A percentile compares a stretch with the other conserved stretches of the same genome.
Evolutionary conservation across 2,113 vertebrate genomes (phyloP).

Genomic region (Calcarius ornatus): DNA sequence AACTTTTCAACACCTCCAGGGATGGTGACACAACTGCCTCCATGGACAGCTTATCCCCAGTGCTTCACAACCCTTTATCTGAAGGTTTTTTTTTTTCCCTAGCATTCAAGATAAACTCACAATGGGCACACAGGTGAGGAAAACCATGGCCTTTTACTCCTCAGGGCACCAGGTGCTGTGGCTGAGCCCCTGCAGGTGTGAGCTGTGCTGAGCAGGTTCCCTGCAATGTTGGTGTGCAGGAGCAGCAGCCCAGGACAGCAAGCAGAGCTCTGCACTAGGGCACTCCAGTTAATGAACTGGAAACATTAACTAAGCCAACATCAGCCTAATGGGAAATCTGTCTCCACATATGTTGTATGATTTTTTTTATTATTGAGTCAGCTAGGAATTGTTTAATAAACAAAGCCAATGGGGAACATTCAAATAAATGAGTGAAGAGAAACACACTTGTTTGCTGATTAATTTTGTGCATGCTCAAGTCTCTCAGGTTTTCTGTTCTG

Average conservation of each 20-base stretch:
- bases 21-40: background rate
- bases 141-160: background rate
- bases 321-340: conserved; percentile 1
- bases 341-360: background rate
- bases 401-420: conserved; percentile 2
- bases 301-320: background rate
- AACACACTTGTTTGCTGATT: background rate
- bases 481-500: background rate
- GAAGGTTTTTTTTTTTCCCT: background rate
- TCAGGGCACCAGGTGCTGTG: background rate
- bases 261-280: background rate
- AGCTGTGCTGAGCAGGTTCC: background rate
- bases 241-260: fast-evolving
- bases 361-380: background rate
- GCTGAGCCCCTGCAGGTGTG: background rate
- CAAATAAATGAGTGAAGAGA: background rate
- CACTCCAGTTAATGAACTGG: background rate
- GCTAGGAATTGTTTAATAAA: conserved; percentile 29
- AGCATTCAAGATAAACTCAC: background rate
- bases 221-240: fast-evolving
- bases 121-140: fast-evolving
- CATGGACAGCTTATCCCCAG: background rate
- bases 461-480: background rate
- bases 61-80: background rate
- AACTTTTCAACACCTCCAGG: background rate